phyloP scores from a whole-genome alignment of 35 echinoderm and acorn worm genomes.

The Acanthaster planci region DNA sequence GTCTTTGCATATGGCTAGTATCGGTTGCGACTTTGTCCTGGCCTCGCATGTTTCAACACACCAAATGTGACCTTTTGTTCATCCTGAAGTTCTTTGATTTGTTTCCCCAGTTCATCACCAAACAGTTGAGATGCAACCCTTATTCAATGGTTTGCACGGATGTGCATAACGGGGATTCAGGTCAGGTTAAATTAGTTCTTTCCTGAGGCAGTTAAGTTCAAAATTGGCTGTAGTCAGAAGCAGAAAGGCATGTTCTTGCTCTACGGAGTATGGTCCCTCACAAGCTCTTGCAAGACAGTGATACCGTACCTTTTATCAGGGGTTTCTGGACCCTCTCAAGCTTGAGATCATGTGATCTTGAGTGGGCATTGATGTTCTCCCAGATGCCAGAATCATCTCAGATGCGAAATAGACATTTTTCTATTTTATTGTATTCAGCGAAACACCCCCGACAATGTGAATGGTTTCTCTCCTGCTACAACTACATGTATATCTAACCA shows the following conservation, averaged over 20 bases:
- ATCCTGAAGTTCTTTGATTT: slow-evolving; percentile 56
- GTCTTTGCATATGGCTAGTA: not conserved
- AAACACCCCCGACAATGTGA: too few relatives aligned
- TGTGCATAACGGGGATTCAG: slow-evolving; percentile 29
- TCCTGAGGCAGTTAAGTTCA: slow-evolving; percentile 43
- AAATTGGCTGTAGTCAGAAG: slow-evolving; percentile 41
- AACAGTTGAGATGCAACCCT: slow-evolving; percentile 46
- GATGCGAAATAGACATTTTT: too few relatives aligned
- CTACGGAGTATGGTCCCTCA: not conserved
- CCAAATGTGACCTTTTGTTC: slow-evolving; percentile 44
- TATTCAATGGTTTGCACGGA: slow-evolving; percentile 28
- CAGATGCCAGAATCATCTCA: too few relatives aligned
- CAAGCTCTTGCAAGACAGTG: not conserved
- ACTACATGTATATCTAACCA: too few relatives aligned
- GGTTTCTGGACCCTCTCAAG: slow-evolving; percentile 50
- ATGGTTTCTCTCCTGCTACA: too few relatives aligned
- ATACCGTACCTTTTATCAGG: slow-evolving; percentile 46
- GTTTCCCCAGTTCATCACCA: slow-evolving; percentile 53
- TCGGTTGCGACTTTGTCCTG: not conserved
- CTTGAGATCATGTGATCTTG: slow-evolving; percentile 35
- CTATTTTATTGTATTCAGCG: too few relatives aligned
- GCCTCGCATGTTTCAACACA: not conserved
- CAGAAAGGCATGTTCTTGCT: slow-evolving; percentile 36
- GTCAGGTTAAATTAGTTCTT: slow-evolving; percentile 48
- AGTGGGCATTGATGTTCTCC: slow-evolving; percentile 43